Evolutionary conservation across 2,113 vertebrate genomes (phyloP), one percentile per base, ranked within the genome.

Genomic region (Symphodus melops): DNA sequence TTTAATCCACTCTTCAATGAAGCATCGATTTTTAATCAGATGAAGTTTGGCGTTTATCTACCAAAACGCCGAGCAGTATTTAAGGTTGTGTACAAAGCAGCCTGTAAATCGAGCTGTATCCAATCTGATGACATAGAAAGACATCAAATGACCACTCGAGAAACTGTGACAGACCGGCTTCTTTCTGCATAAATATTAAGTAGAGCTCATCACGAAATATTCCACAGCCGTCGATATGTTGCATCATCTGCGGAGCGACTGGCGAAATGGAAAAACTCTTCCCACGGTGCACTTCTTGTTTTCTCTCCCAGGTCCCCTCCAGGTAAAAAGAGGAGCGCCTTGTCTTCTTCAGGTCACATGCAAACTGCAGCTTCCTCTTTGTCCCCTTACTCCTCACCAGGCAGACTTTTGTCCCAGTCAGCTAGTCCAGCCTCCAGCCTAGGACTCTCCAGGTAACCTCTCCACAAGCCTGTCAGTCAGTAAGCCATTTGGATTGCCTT

Each of bases 391-490:
- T 75, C 75, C 5, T 98, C 97, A 42, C 96, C 98, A 0, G 92
- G 92, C 80, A 94, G 94, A 79, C 88, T 92, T 11, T 92, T 95
- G 92, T 99, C 97, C 88, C 96, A 94, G 10, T 94, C 95, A 82
- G 95, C 95, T 81, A 99, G 97, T 81, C 96, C 97, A 76, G 91
- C 94, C 80, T 98, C 97, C 91, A 98, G 96, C 91, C 93, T 96
- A 85, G 92, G 95, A 68, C 95, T 92, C 79, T 97, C 95, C 91
- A 96, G 96, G 96, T 98, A 95, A 86, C n/a, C 9, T 4, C 5
- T 7, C 41, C 3, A 20, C 46, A 39, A 41, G 21, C 8, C 37
- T 65, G 63, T 67, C 69, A 58, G 1, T 72, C 76, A 71, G 53
- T 6, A 39, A 51, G 16, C 44, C 49, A 17, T 57, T 61, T 25